These are phyloP conservation scores for Lomographa bimaculata DNA, from an alignment of 2,888 invertebrate species.

Conservation along the genomic window DNA sequence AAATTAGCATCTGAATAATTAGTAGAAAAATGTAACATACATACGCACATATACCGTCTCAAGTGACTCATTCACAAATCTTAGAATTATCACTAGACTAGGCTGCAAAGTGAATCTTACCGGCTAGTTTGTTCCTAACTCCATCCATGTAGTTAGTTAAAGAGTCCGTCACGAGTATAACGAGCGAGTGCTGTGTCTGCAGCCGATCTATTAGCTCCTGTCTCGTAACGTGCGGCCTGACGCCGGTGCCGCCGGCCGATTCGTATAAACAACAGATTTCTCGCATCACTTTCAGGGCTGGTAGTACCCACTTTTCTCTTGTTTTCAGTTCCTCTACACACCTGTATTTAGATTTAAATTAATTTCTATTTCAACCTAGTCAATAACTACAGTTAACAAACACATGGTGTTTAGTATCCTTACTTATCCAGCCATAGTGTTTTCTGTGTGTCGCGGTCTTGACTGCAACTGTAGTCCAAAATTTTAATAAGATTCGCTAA, in stretches of 20 bases:
- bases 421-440: constrained; percentile 96
- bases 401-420: constrained; percentile 30
- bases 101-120: no score
- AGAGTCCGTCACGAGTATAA: constrained; percentile 96
- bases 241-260: constrained; percentile 85
- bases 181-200: constrained; percentile 95
- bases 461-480: constrained; percentile 98
- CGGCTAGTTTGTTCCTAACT: constrained; percentile 84
- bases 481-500: constrained; percentile 98
- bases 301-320: constrained; percentile 95
- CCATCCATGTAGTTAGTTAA: constrained; percentile 95
- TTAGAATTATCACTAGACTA: no score
- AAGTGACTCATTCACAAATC: no score
- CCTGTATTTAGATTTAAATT: no score
- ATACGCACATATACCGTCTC: no score
- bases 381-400: no score
- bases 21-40: no score
- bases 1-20: no score
- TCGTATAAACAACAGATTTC: constrained; percentile 98
- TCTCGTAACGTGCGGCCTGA: constrained; percentile 77
- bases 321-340: constrained; percentile 97
- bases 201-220: constrained; percentile 94
- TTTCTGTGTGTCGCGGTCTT: constrained; percentile 98
- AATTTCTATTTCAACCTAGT: no score
- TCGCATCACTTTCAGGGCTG: constrained; percentile 96